Evolutionary conservation across 2,113 vertebrate genomes (phyloP), one percentile per base, ranked within the genome.

Genomic region (Pavo muticus): DNA sequence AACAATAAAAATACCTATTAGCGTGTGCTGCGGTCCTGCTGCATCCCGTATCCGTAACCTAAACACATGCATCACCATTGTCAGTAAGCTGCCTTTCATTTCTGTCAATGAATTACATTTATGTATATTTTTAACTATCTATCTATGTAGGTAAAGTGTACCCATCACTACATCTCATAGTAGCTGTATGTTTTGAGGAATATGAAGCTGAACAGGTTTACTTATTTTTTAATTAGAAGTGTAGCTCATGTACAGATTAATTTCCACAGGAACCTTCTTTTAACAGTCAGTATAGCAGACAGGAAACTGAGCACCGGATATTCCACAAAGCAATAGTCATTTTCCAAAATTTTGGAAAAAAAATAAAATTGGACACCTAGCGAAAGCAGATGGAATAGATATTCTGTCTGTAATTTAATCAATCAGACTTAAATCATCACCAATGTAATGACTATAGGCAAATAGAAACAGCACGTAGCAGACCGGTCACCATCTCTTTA

Each of bases 1-100:
- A 94, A 96, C 88, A 95, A 96, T 96, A 96, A 95, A 95, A 94
- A 96, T 96, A 94, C 72, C 90, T 92, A 95, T 93, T 94, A 95
- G 79, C 64, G 90, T 78, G 87, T 57, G 85, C 39, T 88, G 79
- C 52, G 71, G 67, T 15, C 73, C 57, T 92, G 81, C 84, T 89
- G 75, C 87, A 95, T 95, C 94, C 91, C 88, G 50, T 91, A 79
- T 92, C 45, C 14, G 67, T 84, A 84, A 91, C 60, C 89, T 67
- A 88, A 83, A 44, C 57, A 57, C 24, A 86, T 2, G 9, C 35
- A 90, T 54, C 83, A 87, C 50, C 25, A 18, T 32, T 42, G 64
- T 81, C 64, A 63, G 74, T 68, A 71, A 84, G 30, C 19, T 71
- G 44, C 48, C 56, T 71, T 88, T 68, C 50, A 82, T 61, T 21